Evolutionary conservation across 2,888 invertebrate genomes (phyloP).

Genomic region (Brachylomia viminalis): DNA sequence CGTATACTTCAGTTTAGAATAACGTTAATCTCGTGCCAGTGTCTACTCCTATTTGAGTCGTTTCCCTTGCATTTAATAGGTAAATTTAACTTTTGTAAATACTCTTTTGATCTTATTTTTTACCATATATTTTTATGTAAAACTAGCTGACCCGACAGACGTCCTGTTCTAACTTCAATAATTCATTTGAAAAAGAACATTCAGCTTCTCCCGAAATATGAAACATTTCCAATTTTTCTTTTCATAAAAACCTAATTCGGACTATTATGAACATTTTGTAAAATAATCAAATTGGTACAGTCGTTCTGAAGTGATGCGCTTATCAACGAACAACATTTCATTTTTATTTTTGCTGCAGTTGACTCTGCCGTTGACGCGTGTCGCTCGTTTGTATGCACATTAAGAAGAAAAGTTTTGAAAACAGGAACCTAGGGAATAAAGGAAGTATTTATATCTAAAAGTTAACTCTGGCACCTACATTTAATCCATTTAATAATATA

Average conservation of each 20-base stretch:
- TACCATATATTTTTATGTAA: neutral
- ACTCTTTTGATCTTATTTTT: neutral
- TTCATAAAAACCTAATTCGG: neutral
- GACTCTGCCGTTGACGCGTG: too few species aligned
- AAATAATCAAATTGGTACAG: neutral
- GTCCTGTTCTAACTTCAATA: neutral
- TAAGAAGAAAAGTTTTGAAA: neutral
- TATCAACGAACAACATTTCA: neutral
- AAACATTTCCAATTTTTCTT: neutral
- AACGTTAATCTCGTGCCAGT: constrained; percentile 14
- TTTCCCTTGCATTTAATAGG: constrained; percentile 28
- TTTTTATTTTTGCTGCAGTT: neutral
- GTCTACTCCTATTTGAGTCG: neutral
- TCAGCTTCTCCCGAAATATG: neutral
- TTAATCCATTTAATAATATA: neutral
- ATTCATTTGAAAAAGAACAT: neutral
- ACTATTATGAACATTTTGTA: neutral
- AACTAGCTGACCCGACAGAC: too few species aligned
- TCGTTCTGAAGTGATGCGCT: neutral
- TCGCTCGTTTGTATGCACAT: too few species aligned
- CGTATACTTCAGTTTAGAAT: constrained; percentile 10
- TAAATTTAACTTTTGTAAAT: constrained; percentile 24
- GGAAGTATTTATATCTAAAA: neutral
- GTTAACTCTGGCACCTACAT: constrained; percentile 6
- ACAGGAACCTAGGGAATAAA: neutral